These are phyloP conservation scores for Ctenopoma kingsleyae DNA, from an alignment of 2,797 vertebrate species.

Conservation along the genomic window DNA sequence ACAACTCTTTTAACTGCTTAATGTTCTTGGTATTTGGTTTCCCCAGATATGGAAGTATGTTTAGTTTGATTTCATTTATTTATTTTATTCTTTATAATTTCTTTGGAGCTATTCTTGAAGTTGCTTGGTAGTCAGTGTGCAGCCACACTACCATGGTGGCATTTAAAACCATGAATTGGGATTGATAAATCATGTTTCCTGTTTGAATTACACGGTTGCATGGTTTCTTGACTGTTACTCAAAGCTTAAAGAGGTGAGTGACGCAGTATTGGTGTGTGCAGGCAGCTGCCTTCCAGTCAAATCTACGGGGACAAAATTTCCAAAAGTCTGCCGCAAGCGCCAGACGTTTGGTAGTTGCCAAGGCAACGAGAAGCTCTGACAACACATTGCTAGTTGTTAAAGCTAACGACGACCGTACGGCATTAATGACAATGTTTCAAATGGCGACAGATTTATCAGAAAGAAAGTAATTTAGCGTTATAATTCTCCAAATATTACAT, in stretches of 20 bases:
- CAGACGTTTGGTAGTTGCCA: not conserved
- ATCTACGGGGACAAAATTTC: not conserved
- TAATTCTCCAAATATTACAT: not conserved
- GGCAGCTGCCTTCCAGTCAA: constrained; percentile 6
- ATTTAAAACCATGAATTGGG: not conserved
- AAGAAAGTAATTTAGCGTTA: not conserved
- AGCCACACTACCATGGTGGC: not conserved
- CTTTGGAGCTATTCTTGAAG: not conserved
- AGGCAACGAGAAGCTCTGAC: not conserved
- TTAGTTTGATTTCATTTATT: not conserved
- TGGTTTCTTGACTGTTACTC: too few species aligned
- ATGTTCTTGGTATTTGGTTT: not conserved
- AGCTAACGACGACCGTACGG: too few species aligned
- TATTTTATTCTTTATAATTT: not conserved
- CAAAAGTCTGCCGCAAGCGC: not conserved
- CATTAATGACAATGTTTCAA: not conserved
- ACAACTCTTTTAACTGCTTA: too few species aligned
- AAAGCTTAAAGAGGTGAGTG: too few species aligned
- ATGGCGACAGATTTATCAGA: not conserved
- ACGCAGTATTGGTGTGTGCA: too few species aligned
- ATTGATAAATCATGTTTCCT: not conserved
- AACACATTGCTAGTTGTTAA: too few species aligned
- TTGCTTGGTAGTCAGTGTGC: not conserved
- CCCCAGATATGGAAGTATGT: too few species aligned
- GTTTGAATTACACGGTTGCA: too few species aligned